Conservation (phyloP, 2,113 vertebrate species). For the Corynorhinus townsendii region DNA sequence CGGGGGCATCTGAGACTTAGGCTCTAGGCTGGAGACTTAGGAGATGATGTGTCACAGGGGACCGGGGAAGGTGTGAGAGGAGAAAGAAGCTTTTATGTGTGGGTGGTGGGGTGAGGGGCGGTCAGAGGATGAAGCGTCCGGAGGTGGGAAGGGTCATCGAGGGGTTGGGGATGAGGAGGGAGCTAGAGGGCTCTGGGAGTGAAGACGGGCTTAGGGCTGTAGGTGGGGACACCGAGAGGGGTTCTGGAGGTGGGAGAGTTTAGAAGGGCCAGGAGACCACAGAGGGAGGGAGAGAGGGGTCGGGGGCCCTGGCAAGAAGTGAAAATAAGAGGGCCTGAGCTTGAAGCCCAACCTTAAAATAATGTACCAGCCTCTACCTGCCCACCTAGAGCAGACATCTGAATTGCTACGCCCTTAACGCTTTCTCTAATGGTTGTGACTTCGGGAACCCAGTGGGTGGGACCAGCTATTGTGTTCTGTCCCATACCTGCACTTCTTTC, state of each 20-base stretch:
- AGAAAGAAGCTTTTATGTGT: not conserved
- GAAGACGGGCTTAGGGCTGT: not conserved
- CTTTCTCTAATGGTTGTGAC: not conserved
- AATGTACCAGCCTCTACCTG: not conserved
- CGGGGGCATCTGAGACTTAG: constrained; percentile 50
- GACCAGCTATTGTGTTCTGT: not conserved
- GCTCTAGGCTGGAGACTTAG: constrained; percentile 45
- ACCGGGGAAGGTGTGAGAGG: constrained; percentile 25
- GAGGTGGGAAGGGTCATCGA: constrained; percentile 47
- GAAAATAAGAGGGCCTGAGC: constrained; percentile 6
- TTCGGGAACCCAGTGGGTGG: not conserved
- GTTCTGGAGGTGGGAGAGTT: constrained; percentile 7
- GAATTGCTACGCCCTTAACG: not conserved
- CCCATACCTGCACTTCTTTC: not conserved
- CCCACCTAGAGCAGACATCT: not conserved
- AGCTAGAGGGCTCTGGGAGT: not conserved
- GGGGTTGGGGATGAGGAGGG: constrained; percentile 31
- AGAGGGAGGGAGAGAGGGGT: not conserved
- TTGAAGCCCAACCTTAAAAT: not conserved
- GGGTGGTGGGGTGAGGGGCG: not conserved
- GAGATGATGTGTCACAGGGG: constrained; percentile 36
- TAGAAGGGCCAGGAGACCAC: not conserved
- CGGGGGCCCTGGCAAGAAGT: constrained; percentile 34
- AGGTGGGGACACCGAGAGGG: not conserved
- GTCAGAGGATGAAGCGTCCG: constrained; percentile 26